Percentiles rank a stretch among this genome's conserved stretches.
phyloP scores from a whole-genome alignment of 2,888 invertebrate genomes.

The Chrysolina oricalcia region DNA sequence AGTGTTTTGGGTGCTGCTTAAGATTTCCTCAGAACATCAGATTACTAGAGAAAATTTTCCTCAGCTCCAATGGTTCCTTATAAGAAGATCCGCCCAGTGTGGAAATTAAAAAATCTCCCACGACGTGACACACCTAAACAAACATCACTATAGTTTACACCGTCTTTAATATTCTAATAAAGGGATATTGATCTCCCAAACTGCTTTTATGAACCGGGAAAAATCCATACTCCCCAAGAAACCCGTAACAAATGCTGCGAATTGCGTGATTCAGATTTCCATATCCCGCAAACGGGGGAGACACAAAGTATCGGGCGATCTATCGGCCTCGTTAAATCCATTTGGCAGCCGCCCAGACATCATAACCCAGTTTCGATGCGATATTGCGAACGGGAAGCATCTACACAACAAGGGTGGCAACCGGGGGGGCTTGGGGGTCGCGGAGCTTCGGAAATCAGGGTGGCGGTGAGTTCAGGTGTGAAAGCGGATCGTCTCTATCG shows the following conservation, averaged over 20 bases:
- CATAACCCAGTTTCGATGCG: conserved; percentile 51
- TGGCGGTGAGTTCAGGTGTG: background rate
- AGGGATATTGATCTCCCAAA: background rate
- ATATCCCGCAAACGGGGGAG: conserved; percentile 50
- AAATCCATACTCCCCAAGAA: conserved; percentile 16
- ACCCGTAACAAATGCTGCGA: conserved; percentile 51
- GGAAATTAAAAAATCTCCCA: background rate
- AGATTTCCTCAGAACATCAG: no score
- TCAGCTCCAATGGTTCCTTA: no score
- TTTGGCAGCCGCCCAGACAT: conserved; percentile 53
- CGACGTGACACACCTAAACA: background rate
- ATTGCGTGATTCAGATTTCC: conserved; percentile 54
- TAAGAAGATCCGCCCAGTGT: no score
- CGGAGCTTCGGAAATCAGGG: background rate
- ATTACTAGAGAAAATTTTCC: no score
- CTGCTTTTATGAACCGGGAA: background rate
- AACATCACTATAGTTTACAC: background rate
- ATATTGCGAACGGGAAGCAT: conserved; percentile 10
- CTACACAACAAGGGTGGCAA: conserved; percentile 6
- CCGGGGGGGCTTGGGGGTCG: background rate
- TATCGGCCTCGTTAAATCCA: conserved; percentile 53
- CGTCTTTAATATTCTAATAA: background rate
- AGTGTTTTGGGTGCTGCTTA: no score
- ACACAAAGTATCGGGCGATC: conserved; percentile 55
- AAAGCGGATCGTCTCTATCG: background rate